These are phyloP conservation scores for Muscicapa striata DNA, from an alignment of 2,797 vertebrate genomes.

Conservation along the genomic window DNA sequence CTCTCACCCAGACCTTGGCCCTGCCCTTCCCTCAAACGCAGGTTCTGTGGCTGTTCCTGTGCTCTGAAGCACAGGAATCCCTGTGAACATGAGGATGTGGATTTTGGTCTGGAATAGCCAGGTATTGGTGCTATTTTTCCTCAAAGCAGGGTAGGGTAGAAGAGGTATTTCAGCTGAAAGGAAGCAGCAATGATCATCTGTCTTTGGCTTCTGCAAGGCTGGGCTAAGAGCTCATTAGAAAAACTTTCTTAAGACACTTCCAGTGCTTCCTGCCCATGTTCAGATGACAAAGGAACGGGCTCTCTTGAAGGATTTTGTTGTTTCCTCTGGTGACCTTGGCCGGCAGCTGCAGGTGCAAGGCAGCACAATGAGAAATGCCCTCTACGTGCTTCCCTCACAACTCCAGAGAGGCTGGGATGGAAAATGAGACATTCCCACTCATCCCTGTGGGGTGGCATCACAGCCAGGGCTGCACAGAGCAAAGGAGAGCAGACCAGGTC, in stretches of 20 bases:
- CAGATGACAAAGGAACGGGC: constrained; percentile 10
- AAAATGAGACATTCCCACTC: neutral
- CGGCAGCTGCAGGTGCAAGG: neutral
- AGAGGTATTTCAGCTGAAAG: neutral
- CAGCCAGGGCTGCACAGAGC: neutral
- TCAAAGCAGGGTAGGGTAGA: neutral
- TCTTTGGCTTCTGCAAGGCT: neutral
- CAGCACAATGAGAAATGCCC: neutral
- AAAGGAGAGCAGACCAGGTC: neutral
- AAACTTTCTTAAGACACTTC: neutral
- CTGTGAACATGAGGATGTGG: neutral
- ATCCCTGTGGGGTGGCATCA: neutral
- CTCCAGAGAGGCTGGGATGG: neutral
- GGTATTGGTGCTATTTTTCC: neutral
- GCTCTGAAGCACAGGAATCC: neutral
- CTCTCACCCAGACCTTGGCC: neutral
- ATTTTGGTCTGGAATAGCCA: neutral
- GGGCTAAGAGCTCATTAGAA: neutral
- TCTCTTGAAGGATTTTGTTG: constrained; percentile 17
- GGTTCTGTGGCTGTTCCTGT: neutral
- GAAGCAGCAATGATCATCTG: neutral
- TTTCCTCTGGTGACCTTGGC: constrained; percentile 37
- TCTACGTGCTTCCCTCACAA: neutral
- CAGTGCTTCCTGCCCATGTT: neutral
- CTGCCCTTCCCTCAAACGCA: neutral